Base-by-base conservation (phyloP, 2,888 invertebrate genomes). In the Girardia tigrina region DNA sequence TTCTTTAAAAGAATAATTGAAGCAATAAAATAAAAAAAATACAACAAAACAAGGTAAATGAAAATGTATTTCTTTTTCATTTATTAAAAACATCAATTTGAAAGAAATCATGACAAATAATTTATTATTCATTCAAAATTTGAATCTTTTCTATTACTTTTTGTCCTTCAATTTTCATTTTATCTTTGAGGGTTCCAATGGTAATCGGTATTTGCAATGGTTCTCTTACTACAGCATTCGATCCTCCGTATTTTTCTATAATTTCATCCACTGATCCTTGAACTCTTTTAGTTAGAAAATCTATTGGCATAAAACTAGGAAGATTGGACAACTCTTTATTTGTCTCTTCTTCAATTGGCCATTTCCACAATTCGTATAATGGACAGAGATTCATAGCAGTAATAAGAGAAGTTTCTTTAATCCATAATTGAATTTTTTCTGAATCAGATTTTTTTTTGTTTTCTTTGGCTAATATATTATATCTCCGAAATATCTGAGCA, bases 371-470 rank as follows among this genome's bases (percentile, higher is more conserved):
- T 27, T 77, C 73, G 29, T 77, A 79, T 28, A 78, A 36, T n/a
- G 79, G 79, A 12, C 70, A 29, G 26, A 80, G 71, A 72, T 80
- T 79, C 26, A 69, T 29, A 0, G 72, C 75, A 20, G 74, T 77
- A 12, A 29, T 72, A 28, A 77, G 26, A 0, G 79, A 79, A 74
- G 79, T 79, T n/a, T 70, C 42, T 6, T 20, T n/a, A 29, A 80
- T 78, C 79, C 79, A 80, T 14, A 77, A 72, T 74, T 78, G 78
- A 20, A 79, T 79, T 75, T 79, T 78, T 4, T 79, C 78, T 69
- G 78, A 76, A 42, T 79, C 72, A 26, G 16, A 73, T 20, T n/a
- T 69, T n/a, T 78, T 76, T n/a, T 70, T 72, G n/a, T 70, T 74
- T 23, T 29, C 71, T 8, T 27, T 12, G 16, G 12, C 16, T 42